phyloP scores from a whole-genome alignment of 2,113 vertebrate genomes.

The Conger conger region DNA sequence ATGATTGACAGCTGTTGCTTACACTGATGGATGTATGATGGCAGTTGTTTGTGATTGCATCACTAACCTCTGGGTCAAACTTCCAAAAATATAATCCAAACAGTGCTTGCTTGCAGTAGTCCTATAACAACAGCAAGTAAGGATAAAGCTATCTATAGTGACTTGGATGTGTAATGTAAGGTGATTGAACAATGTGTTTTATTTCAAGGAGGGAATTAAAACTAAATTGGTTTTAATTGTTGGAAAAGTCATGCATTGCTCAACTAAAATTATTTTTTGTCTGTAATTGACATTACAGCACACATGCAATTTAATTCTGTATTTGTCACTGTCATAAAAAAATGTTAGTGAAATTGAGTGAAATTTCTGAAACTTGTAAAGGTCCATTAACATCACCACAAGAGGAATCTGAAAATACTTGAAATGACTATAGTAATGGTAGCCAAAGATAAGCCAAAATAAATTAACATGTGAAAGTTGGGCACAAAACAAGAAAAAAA shows the following conservation, averaged over 20 bases:
- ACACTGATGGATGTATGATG: background rate
- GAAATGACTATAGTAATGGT: too few relatives aligned
- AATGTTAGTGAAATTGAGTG: background rate
- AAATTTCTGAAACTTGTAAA: background rate
- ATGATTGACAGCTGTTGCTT: background rate
- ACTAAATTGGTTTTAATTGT: background rate
- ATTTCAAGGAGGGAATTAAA: background rate
- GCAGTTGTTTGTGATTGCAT: background rate
- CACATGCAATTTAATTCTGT: too few relatives aligned
- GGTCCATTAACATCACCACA: background rate
- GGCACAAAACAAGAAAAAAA: background rate
- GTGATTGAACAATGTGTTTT: background rate
- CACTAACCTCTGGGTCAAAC: too few relatives aligned
- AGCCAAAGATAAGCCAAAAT: background rate
- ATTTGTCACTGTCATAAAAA: background rate
- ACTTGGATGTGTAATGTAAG: background rate
- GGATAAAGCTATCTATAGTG: background rate
- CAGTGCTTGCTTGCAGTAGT: background rate
- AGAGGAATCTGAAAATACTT: too few relatives aligned
- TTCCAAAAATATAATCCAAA: too few relatives aligned
- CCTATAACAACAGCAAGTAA: background rate
- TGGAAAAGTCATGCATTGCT: background rate
- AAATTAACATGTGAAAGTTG: background rate
- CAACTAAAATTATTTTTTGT: background rate
- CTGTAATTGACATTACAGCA: too few relatives aligned